These are phyloP conservation scores for Teinopalpus imperialis DNA, from an alignment of 2,888 invertebrate species.

Conservation along the genomic window DNA sequence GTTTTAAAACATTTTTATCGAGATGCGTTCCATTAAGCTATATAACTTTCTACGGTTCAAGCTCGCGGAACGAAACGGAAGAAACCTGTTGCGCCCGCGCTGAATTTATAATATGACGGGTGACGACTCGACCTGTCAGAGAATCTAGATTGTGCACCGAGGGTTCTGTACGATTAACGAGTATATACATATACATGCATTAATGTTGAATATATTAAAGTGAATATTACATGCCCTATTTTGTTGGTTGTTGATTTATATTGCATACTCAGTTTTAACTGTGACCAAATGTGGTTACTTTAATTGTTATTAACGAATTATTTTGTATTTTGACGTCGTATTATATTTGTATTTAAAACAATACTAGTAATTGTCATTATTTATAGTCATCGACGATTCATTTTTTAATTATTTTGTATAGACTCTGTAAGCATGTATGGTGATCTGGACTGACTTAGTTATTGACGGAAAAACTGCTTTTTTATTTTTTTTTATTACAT, in stretches of 20 bases:
- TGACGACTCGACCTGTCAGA: constrained; percentile 48
- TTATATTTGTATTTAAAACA: too few relatives aligned
- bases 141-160: constrained; percentile 43
- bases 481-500: too few relatives aligned
- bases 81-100: constrained; percentile 45
- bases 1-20: background rate
- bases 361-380: too few relatives aligned
- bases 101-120: constrained; percentile 53
- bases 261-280: background rate
- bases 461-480: too few relatives aligned
- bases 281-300: constrained; percentile 7
- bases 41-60: constrained; percentile 15
- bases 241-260: constrained; percentile 8
- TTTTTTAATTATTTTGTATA: too few relatives aligned
- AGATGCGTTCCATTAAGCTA: constrained; percentile 10
- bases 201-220: constrained; percentile 21
- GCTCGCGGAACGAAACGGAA: constrained; percentile 42
- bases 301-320: too few relatives aligned
- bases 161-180: constrained; percentile 41
- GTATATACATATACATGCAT: constrained; percentile 21
- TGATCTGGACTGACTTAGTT: too few relatives aligned
- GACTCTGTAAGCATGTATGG: too few relatives aligned
- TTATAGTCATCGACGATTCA: too few relatives aligned
- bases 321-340: too few relatives aligned
- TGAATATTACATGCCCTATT: constrained; percentile 10